Conservation (phyloP, 2,113 vertebrate species). For the Picathartes gymnocephalus region DNA sequence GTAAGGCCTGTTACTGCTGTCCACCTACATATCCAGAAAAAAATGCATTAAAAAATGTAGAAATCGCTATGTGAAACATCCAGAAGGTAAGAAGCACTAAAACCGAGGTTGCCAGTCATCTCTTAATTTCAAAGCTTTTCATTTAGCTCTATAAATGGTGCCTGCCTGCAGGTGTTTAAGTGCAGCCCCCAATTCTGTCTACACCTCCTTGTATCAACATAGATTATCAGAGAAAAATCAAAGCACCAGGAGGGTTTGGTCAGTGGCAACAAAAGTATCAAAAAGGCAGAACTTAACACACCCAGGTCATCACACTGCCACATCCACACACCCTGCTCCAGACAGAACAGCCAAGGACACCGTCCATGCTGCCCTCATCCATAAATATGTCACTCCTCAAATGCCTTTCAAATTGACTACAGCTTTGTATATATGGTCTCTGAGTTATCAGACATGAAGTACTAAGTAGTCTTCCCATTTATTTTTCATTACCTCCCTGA, state of each 20-base stretch:
- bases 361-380: neutral
- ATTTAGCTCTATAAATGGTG: neutral
- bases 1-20: neutral
- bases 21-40: neutral
- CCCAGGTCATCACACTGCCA: neutral
- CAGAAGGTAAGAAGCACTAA: neutral
- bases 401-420: neutral
- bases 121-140: neutral
- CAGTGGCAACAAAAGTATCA: neutral
- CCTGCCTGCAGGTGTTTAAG: neutral
- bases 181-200: neutral
- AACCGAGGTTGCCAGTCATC: neutral
- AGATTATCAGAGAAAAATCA: neutral
- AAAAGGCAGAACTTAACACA: neutral
- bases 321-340: rapidly evolving
- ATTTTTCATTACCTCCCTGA: neutral
- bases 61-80: neutral
- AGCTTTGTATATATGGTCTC: neutral
- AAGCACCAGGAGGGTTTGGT: neutral
- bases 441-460: neutral
- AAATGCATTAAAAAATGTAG: neutral
- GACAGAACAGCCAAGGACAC: neutral
- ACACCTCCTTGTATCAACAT: neutral
- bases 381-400: neutral
- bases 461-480: neutral